These are phyloP conservation scores for Chrysomallon squamiferum DNA, from an alignment of 1,140 invertebrate species.

Conservation along the genomic window DNA sequence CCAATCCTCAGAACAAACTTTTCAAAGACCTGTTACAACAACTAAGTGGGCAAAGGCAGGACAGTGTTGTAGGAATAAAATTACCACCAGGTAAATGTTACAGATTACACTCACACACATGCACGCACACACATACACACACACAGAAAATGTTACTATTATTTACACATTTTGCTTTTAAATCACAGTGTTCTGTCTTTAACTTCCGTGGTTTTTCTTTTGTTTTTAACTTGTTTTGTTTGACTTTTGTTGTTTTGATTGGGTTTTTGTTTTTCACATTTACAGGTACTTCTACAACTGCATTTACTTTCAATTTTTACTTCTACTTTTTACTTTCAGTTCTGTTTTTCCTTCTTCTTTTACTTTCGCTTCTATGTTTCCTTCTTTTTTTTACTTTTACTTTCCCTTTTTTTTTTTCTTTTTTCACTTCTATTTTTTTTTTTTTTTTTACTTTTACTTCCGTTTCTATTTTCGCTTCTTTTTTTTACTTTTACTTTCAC, in stretches of 20 bases:
- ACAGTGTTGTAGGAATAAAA: constrained; percentile 18
- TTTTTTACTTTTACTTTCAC: neutral
- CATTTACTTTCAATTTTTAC: too few species aligned
- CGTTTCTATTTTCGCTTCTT: neutral
- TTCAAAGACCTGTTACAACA: constrained; percentile 19
- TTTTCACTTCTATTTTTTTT: neutral
- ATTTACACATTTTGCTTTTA: too few species aligned
- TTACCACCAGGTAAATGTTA: constrained; percentile 28
- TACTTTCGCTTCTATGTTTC: neutral
- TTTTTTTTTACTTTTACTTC: neutral
- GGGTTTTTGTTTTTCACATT: too few species aligned
- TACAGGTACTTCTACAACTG: too few species aligned
- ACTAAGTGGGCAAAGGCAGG: neutral
- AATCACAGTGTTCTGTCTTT: too few species aligned
- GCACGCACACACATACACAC: too few species aligned
- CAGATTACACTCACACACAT: too few species aligned
- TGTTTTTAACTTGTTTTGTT: too few species aligned
- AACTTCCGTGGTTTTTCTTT: too few species aligned
- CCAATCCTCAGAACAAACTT: constrained; percentile 13
- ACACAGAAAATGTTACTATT: too few species aligned
- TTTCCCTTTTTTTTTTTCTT: neutral
- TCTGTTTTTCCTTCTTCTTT: neutral
- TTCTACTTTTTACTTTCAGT: too few species aligned
- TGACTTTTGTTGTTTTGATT: too few species aligned
- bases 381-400: neutral